These are phyloP conservation scores for Rhinolophus sinicus DNA, from an alignment of 2,113 vertebrate genomes.

Conservation along the genomic window DNA sequence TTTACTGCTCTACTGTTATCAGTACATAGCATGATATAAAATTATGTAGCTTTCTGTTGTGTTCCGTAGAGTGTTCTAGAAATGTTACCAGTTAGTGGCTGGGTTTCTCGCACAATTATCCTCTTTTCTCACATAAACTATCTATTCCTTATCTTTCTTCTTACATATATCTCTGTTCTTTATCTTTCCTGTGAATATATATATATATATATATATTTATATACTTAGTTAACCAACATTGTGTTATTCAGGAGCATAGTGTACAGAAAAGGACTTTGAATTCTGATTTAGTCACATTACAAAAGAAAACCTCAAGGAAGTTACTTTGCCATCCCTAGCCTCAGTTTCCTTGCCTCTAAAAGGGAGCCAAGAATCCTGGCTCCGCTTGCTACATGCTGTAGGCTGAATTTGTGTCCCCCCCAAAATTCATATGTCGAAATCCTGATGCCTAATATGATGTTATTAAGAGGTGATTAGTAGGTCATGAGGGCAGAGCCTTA, in stretches of 20 bases:
- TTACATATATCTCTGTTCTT: not conserved
- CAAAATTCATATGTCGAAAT: not conserved
- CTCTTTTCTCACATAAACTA: not conserved
- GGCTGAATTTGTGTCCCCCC: not conserved
- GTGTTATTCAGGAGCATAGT: not conserved
- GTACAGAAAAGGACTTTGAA: not conserved
- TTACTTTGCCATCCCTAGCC: not conserved
- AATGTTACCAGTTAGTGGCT: slow-evolving; percentile 4
- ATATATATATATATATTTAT: too few relatives aligned
- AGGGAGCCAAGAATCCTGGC: not conserved
- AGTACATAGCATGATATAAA: not conserved
- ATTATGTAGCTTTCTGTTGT: not conserved
- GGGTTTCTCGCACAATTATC: not conserved
- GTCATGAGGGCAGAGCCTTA: not conserved
- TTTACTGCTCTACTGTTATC: not conserved
- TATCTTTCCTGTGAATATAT: not conserved
- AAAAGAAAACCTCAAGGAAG: not conserved
- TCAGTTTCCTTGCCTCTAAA: not conserved
- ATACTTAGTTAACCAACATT: not conserved
- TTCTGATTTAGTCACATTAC: slow-evolving; percentile 6
- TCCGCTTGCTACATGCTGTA: not conserved
- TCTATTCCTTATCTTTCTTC: not conserved
- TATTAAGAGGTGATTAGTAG: not conserved
- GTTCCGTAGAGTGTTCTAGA: slow-evolving; percentile 42
- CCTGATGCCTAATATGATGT: not conserved